Percentiles rank a stretch among this genome's conserved stretches.
These are phyloP conservation scores for Muscicapa comitata DNA, from an alignment of 2,797 vertebrate species.

Conservation along the genomic window DNA sequence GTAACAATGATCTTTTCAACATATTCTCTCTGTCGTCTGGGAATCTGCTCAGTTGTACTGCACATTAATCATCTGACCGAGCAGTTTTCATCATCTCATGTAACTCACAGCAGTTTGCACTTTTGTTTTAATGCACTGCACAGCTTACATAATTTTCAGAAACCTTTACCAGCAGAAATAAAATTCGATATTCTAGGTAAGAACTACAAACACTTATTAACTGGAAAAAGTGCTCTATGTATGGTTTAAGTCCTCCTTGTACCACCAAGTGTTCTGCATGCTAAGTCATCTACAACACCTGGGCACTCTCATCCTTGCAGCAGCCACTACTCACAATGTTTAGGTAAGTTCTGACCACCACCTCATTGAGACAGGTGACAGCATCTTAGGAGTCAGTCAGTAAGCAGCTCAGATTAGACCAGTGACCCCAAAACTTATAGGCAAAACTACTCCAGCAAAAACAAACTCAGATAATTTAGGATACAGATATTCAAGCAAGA, in stretches of 20 bases:
- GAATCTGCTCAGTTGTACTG: background rate
- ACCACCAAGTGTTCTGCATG: background rate
- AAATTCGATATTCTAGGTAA: background rate
- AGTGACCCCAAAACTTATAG: background rate
- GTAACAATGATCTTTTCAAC: background rate
- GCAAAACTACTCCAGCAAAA: background rate
- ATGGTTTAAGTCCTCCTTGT: background rate
- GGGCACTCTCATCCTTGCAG: background rate
- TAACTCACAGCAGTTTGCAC: background rate
- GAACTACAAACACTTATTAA: background rate
- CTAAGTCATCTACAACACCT: background rate
- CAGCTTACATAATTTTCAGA: background rate
- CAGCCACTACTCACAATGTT: background rate
- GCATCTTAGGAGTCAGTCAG: background rate
- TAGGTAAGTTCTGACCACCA: background rate
- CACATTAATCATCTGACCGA: background rate
- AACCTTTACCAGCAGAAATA: background rate
- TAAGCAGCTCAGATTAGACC: background rate
- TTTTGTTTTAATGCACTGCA: background rate
- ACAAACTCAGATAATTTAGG: background rate
- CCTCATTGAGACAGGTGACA: background rate
- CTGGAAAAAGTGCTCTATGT: background rate
- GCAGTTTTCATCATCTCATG: background rate
- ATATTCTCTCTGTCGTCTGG: background rate
- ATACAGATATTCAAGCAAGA: background rate